phyloP scores from a whole-genome alignment of 2,797 vertebrate genomes.

The Trachops cirrhosus region DNA sequence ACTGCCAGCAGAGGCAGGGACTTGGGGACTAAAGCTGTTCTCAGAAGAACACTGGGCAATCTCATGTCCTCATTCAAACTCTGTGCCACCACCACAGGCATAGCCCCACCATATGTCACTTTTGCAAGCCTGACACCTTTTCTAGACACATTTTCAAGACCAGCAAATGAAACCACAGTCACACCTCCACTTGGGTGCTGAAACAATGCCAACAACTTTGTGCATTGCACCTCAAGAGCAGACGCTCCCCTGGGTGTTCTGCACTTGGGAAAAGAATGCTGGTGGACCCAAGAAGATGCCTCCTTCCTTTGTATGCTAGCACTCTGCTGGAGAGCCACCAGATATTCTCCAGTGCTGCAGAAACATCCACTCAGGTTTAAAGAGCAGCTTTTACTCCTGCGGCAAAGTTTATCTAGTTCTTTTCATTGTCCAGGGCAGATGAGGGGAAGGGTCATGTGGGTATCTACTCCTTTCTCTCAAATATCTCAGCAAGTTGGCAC shows the following conservation, averaged over 20 bases:
- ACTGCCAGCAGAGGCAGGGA: not conserved
- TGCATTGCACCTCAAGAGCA: not conserved
- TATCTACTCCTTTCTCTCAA: not conserved
- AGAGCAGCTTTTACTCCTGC: not conserved
- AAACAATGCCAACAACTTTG: not conserved
- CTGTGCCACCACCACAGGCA: not conserved
- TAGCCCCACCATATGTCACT: not conserved
- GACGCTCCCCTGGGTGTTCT: not conserved
- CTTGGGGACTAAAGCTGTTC: not conserved
- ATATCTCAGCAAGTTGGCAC: not conserved
- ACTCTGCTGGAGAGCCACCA: not conserved
- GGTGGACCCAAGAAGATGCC: not conserved
- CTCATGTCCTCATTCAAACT: not conserved
- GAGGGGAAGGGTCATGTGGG: not conserved
- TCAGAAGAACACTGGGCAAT: not conserved
- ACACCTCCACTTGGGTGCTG: not conserved
- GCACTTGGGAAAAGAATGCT: not conserved
- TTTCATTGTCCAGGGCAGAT: not conserved
- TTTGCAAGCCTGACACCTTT: not conserved
- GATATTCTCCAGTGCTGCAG: not conserved
- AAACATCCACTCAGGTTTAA: not conserved
- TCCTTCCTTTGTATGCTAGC: not conserved
- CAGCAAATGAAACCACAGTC: not conserved
- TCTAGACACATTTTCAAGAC: not conserved
- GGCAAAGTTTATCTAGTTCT: not conserved